Evolutionary conservation across 2,888 invertebrate genomes (phyloP), one percentile per base, ranked within the genome.

Genomic region (Heliconius aoede): DNA sequence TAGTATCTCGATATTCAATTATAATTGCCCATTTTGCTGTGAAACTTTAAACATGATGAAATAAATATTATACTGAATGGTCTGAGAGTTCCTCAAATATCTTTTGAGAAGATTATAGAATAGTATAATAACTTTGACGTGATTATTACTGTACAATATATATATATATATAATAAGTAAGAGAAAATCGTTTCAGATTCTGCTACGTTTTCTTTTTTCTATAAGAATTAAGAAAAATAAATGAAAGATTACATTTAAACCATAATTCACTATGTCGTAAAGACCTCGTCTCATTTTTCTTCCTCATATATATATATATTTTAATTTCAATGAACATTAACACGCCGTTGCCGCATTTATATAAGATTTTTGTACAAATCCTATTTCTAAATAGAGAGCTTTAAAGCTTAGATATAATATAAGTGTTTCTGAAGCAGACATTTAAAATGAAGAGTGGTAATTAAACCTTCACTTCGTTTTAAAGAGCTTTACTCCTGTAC

Each of bases 371-470:
- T 72, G 36, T 60, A 36, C 60, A 18, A 60, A 36, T 72, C 24
- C 36, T 36, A 24, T 72, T 72, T 60, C 36, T 60, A 72, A 72
- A 72, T 26, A 40, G 36, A 58, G 21, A 18, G 24, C 72, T 24
- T 72, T 71, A 26, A 60, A 72, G 36, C 72, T 72, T 60, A 60
- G 36, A 24, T 36, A 36, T 65, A 60, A 36, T 55, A 69, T 24
- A 55, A 65, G 65, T 64, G 71, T 72, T 72, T 60, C 58, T 72
- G 60, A 72, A 72, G 60, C 24, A 72, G 72, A 72, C 60, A 32
- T 72, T 60, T 40, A 26, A 60, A 26, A 72, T 72, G 36, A 72
- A 72, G 60, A 72, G 60, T 72, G 72, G 36, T 72, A 72, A 72
- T 72, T 55, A 72, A 72, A 60, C 72, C 26, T 71, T 60, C 36